Conservation (phyloP, 2,888 invertebrate species). For the Drosophila mayaguana region DNA sequence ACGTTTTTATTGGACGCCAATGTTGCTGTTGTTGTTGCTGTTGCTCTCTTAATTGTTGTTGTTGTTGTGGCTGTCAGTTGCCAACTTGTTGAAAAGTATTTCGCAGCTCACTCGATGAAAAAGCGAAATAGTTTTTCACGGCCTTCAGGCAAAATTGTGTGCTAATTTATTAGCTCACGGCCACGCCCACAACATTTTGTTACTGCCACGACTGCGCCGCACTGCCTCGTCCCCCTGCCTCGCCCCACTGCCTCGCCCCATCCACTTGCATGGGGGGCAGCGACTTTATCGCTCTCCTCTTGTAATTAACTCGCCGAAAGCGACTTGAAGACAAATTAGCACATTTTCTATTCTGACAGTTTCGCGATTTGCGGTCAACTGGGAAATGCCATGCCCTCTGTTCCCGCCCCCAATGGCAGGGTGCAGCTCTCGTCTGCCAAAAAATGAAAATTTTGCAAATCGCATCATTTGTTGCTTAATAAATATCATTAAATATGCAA, state of each 20-base stretch:
- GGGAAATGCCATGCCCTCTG: neutral
- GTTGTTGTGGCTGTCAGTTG: slow-evolving; percentile 34
- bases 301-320: slow-evolving; percentile 29
- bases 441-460: slow-evolving; percentile 14
- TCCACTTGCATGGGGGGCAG: too few species aligned
- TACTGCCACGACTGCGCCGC: neutral
- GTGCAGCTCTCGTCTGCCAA: neutral
- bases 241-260: too few species aligned
- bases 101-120: slow-evolving; percentile 27
- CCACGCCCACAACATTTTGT: slow-evolving; percentile 26
- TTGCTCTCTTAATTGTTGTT: neutral
- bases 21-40: neutral
- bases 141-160: slow-evolving; percentile 49
- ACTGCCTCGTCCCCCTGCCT: neutral
- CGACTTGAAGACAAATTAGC: slow-evolving; percentile 55
- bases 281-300: slow-evolving; percentile 16
- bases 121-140: slow-evolving; percentile 44
- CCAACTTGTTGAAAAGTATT: slow-evolving; percentile 52
- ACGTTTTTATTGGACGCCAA: slow-evolving; percentile 51
- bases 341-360: slow-evolving; percentile 63
- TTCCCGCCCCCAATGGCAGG: neutral
- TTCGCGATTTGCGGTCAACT: slow-evolving; percentile 66
- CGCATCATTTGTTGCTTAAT: slow-evolving; percentile 44
- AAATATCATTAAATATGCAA: slow-evolving; percentile 57
- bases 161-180: slow-evolving; percentile 53